Evolutionary conservation across 1,140 invertebrate genomes (phyloP).

Genomic region (Himalopsyche phryganea): DNA sequence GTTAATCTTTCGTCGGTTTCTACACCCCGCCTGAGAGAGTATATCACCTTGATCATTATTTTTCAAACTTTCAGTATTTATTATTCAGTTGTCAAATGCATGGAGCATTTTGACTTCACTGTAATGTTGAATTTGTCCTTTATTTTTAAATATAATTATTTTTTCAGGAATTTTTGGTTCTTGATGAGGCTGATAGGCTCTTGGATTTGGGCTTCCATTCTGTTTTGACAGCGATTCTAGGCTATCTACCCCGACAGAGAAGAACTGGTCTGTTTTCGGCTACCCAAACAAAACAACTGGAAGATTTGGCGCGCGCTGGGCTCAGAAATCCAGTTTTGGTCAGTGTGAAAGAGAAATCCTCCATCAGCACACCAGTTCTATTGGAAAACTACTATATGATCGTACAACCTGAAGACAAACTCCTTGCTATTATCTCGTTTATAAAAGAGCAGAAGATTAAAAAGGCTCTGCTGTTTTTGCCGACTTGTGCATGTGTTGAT

Average conservation of each 20-base stretch:
- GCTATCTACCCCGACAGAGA: conserved; percentile 87
- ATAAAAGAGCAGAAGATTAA: conserved; percentile 45
- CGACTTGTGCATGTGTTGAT: conserved; percentile 94
- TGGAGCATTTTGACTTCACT: too few species aligned
- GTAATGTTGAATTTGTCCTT: too few species aligned
- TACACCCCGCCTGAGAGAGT: too few species aligned
- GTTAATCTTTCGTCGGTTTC: too few species aligned
- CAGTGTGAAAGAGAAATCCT: conserved; percentile 82
- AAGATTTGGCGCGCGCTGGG: conserved; percentile 88
- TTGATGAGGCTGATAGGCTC: conserved; percentile 96
- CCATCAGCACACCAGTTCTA: conserved; percentile 73
- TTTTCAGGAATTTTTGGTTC: conserved; percentile 79
- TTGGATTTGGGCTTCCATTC: conserved; percentile 89
- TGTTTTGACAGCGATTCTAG: conserved; percentile 86
- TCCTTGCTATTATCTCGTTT: conserved; percentile 45
- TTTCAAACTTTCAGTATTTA: too few species aligned
- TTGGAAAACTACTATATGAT: conserved; percentile 85
- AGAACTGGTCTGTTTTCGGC: conserved; percentile 97
- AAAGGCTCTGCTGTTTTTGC: conserved; percentile 93
- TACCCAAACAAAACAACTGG: conserved; percentile 94
- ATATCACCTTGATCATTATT: too few species aligned
- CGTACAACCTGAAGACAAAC: conserved; percentile 53
- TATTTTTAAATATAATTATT: too few species aligned
- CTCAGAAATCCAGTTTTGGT: conserved; percentile 92
- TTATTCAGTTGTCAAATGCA: too few species aligned